These are phyloP conservation scores for Ectemnius lituratus DNA, from an alignment of 2,888 invertebrate species.

Conservation along the genomic window DNA sequence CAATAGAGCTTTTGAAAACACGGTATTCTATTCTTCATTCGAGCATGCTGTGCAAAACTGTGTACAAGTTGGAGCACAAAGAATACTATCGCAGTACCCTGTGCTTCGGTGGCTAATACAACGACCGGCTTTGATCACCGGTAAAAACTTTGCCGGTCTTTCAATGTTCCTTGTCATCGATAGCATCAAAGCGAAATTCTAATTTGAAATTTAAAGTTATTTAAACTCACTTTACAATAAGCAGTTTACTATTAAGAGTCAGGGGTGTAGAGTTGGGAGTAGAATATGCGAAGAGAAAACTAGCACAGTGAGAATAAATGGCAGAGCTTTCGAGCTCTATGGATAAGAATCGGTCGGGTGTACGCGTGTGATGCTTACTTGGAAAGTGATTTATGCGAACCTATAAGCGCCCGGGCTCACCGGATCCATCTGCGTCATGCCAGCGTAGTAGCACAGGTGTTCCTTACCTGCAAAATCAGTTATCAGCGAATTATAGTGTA, in stretches of 20 bases:
- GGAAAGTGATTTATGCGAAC: conserved; percentile 46
- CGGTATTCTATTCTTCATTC: no score
- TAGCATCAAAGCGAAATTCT: no score
- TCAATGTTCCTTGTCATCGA: no score
- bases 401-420: conserved; percentile 40
- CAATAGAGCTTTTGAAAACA: no score
- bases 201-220: not conserved
- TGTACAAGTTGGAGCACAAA: no score
- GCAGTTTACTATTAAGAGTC: not conserved
- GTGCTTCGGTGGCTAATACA: no score
- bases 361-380: conserved; percentile 43
- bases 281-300: conserved; percentile 30
- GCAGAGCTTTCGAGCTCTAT: conserved; percentile 39
- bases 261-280: not conserved
- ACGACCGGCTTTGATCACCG: no score
- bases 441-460: conserved; percentile 26
- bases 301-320: conserved; percentile 28
- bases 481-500: conserved; percentile 5
- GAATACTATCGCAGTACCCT: no score
- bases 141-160: no score
- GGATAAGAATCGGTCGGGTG: conserved; percentile 52
- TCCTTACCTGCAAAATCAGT: conserved; percentile 15
- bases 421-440: conserved; percentile 50
- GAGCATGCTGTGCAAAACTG: no score
- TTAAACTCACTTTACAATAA: not conserved